phyloP scores from a whole-genome alignment of 1,140 invertebrate genomes.

The Dreissena polymorpha region DNA sequence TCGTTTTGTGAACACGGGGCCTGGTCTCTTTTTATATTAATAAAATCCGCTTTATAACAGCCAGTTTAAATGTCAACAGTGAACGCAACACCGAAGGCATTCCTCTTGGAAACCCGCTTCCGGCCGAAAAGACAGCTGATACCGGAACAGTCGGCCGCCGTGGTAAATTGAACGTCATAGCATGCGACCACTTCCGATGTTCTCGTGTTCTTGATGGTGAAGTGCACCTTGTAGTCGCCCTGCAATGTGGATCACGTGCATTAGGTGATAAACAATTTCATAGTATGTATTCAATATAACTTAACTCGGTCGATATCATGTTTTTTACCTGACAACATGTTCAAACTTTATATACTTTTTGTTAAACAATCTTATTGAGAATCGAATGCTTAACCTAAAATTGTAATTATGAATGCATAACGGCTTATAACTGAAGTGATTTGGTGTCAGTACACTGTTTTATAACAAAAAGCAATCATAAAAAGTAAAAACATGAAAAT shows the following conservation, averaged over 20 bases:
- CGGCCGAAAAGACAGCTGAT: slow-evolving; percentile 26
- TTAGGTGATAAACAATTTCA: neutral
- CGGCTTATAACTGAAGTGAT: too few relatives aligned
- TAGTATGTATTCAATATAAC: neutral
- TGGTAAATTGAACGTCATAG: slow-evolving; percentile 7
- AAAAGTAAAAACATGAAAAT: too few relatives aligned
- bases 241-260: neutral
- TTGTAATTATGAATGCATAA: too few relatives aligned
- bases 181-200: slow-evolving; percentile 19
- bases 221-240: slow-evolving; percentile 42
- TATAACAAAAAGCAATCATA: too few relatives aligned
- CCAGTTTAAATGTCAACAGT: too few relatives aligned
- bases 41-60: too few relatives aligned
- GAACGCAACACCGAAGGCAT: neutral
- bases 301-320: neutral
- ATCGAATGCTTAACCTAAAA: too few relatives aligned
- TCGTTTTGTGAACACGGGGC: too few relatives aligned
- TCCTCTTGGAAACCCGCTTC: slow-evolving; percentile 10
- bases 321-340: neutral
- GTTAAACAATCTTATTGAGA: too few relatives aligned
- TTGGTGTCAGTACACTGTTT: too few relatives aligned
- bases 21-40: too few relatives aligned
- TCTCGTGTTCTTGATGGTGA: slow-evolving; percentile 6
- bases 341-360: too few relatives aligned
- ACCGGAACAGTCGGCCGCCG: slow-evolving; percentile 33